Evolutionary conservation across 2,888 invertebrate genomes (phyloP).

Genomic region (Xestia rhomboidea): DNA sequence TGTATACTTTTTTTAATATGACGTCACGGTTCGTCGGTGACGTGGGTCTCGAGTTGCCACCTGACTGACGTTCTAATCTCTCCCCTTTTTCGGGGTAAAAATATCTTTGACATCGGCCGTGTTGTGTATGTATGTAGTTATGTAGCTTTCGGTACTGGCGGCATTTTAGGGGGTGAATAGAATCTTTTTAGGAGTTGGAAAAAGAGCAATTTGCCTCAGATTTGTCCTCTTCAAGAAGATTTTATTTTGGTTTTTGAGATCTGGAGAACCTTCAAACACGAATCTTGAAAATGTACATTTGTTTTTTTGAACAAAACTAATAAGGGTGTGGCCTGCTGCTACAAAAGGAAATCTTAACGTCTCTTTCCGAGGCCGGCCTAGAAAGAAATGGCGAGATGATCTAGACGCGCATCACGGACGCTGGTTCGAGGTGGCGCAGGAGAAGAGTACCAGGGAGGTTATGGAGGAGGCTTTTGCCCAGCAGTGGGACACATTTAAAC

Average conservation of each 20-base stretch:
- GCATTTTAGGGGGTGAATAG: conserved; percentile 1
- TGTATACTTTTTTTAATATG: conserved; percentile 63
- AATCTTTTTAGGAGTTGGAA: conserved; percentile 9
- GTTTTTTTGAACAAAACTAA: not conserved
- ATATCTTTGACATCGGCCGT: conserved; percentile 54
- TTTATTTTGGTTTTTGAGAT: not conserved
- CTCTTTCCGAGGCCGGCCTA: too few species aligned
- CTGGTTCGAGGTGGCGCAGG: too few species aligned
- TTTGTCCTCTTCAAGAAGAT: not conserved
- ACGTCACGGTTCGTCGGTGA: conserved; percentile 62
- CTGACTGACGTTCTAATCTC: conserved; percentile 53
- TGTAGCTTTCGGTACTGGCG: not conserved
- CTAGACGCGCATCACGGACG: too few species aligned
- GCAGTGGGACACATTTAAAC: too few species aligned
- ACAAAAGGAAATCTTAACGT: not conserved
- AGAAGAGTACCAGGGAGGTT: too few species aligned
- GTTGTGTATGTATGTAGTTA: not conserved
- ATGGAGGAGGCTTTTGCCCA: too few species aligned
- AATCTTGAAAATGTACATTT: not conserved
- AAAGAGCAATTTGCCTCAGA: not conserved
- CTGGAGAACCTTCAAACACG: not conserved
- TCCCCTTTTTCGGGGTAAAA: conserved; percentile 54
- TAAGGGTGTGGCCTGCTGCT: not conserved
- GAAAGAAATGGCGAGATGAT: too few species aligned
- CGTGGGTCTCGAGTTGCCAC: conserved; percentile 60